phyloP scores from a whole-genome alignment of 2,888 invertebrate genomes.

The Galerucella calmariensis region DNA sequence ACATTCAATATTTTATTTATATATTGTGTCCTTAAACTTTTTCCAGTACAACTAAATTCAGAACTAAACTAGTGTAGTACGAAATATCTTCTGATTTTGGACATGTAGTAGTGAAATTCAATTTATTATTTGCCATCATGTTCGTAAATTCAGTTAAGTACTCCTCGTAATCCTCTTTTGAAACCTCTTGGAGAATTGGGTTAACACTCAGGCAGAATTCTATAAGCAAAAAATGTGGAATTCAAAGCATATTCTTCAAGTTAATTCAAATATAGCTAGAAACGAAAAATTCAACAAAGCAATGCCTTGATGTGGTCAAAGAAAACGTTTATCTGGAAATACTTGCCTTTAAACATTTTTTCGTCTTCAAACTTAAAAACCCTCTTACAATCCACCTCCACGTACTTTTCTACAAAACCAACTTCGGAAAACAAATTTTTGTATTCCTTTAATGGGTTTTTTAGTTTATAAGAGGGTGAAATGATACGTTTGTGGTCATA shows the following conservation, averaged over 20 bases:
- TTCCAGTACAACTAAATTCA: conserved; percentile 19
- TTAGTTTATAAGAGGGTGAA: conserved; percentile 25
- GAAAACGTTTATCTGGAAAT: not conserved
- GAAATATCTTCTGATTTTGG: conserved; percentile 13
- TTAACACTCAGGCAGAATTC: conserved; percentile 28
- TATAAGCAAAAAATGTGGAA: conserved; percentile 13
- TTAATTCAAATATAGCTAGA: not conserved
- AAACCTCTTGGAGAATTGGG: conserved; percentile 25
- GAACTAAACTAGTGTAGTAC: conserved; percentile 14
- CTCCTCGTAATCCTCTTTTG: conserved; percentile 29
- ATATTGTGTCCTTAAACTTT: not conserved
- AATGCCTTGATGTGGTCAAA: too few species aligned
- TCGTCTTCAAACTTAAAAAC: conserved; percentile 22
- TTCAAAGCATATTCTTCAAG: not conserved
- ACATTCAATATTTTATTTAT: not conserved
- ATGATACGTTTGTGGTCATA: conserved; percentile 34
- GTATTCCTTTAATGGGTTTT: conserved; percentile 18
- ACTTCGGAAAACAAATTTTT: conserved; percentile 18
- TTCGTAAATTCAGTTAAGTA: conserved; percentile 24
- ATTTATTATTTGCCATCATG: conserved; percentile 24
- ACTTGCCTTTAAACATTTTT: conserved; percentile 24
- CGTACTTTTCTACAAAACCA: conserved; percentile 24
- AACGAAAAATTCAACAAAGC: too few species aligned
- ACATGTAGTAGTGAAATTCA: conserved; percentile 24
- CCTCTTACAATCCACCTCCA: conserved; percentile 8